A percentile compares a stretch with the other conserved stretches of the same genome.
phyloP scores from a whole-genome alignment of 2,113 vertebrate species.

The Myrmecobius fasciatus region DNA sequence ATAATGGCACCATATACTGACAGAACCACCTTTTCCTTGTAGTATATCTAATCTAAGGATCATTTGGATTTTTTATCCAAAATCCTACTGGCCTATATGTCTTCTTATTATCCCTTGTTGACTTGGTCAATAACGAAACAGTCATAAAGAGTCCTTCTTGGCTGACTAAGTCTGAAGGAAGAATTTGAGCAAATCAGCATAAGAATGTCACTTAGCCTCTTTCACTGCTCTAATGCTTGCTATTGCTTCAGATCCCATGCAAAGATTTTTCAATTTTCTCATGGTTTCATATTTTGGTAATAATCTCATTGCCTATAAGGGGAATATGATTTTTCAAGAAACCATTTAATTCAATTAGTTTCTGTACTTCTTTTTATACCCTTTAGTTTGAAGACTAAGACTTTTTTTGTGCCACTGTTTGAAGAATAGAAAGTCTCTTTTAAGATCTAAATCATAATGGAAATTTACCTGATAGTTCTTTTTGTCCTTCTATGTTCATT shows the following conservation, averaged over 20 bases:
- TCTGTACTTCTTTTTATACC: not conserved
- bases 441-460: not conserved
- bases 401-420: not conserved
- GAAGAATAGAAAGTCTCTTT: not conserved
- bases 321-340: too few relatives aligned
- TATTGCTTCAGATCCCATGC: not conserved
- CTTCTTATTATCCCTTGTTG: not conserved
- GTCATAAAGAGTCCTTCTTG: not conserved
- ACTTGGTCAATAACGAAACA: not conserved
- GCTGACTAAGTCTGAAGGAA: not conserved
- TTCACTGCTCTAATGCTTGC: not conserved
- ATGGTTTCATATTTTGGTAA: not conserved
- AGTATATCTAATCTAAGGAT: not conserved
- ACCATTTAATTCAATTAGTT: not conserved
- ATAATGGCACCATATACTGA: not conserved
- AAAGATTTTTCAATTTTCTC: not conserved
- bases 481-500: not conserved
- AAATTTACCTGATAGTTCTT: not conserved
- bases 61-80: not conserved
- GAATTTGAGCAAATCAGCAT: not conserved
- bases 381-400: not conserved
- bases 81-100: not conserved
- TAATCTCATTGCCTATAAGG: not conserved
- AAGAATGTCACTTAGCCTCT: not conserved
- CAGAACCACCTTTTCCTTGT: not conserved